phyloP scores from a whole-genome alignment of 2,797 vertebrate genomes.

The Enteromius paludinosus region DNA sequence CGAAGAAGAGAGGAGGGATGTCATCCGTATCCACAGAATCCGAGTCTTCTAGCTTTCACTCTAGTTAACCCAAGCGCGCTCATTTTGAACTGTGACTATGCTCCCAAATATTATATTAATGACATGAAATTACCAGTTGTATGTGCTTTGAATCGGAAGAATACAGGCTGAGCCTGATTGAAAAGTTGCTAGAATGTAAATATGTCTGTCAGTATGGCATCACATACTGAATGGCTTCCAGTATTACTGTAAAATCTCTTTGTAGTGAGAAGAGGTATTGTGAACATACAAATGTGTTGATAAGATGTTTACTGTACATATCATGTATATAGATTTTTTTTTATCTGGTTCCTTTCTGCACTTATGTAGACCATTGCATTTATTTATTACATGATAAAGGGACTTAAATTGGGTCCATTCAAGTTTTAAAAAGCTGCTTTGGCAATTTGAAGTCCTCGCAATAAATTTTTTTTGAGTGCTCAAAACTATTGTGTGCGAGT shows the following conservation, averaged over 20 bases:
- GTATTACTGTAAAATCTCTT: slow-evolving; percentile 40
- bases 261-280: slow-evolving; percentile 29
- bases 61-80: slow-evolving; percentile 82
- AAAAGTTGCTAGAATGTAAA: slow-evolving; percentile 44
- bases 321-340: slow-evolving; percentile 35
- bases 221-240: slow-evolving; percentile 29
- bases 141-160: background rate
- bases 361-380: slow-evolving; percentile 56
- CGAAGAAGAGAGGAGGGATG: slow-evolving; percentile 88
- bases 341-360: slow-evolving; percentile 47
- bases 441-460: slow-evolving; percentile 52
- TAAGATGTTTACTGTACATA: slow-evolving; percentile 47
- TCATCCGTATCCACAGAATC: slow-evolving; percentile 96
- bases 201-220: slow-evolving; percentile 28
- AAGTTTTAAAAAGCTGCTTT: slow-evolving; percentile 50
- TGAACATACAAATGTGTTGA: slow-evolving; percentile 20
- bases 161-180: slow-evolving; percentile 58
- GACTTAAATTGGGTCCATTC: background rate
- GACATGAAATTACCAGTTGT: background rate
- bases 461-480: slow-evolving; percentile 56
- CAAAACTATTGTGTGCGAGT: background rate
- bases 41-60: slow-evolving; percentile 97
- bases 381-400: slow-evolving; percentile 59
- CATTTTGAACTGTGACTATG: slow-evolving; percentile 2
- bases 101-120: background rate